These are phyloP conservation scores for Enteromius fasciolatus DNA, from an alignment of 2,797 vertebrate species.

Conservation along the genomic window DNA sequence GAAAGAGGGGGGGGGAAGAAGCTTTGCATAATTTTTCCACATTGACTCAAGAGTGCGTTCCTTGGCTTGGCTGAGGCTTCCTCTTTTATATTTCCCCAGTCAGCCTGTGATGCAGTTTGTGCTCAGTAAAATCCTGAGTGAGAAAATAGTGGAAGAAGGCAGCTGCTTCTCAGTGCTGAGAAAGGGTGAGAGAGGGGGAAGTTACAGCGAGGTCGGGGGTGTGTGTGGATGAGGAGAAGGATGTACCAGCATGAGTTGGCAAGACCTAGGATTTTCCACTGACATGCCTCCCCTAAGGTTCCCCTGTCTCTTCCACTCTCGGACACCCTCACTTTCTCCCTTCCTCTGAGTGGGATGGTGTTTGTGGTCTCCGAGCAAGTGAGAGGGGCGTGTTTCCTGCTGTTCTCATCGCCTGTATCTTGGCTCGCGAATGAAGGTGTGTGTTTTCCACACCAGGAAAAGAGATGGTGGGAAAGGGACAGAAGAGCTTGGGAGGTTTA, in stretches of 20 bases:
- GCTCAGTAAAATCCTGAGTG: slow-evolving; percentile 33
- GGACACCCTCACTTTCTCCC: slow-evolving; percentile 40
- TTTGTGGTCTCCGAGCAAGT: background rate
- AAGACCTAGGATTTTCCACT: slow-evolving; percentile 79
- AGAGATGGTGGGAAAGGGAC: slow-evolving; percentile 39
- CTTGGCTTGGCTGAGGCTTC: slow-evolving; percentile 34
- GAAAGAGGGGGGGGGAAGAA: background rate
- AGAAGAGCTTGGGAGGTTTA: slow-evolving; percentile 32
- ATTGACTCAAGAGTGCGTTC: slow-evolving; percentile 42
- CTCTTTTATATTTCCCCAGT: slow-evolving; percentile 42
- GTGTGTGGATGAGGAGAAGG: slow-evolving; percentile 77
- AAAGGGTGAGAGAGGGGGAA: slow-evolving; percentile 29
- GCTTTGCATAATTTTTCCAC: slow-evolving; percentile 51
- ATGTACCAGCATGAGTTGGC: slow-evolving; percentile 83
- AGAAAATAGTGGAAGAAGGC: slow-evolving; percentile 56
- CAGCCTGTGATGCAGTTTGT: slow-evolving; percentile 30
- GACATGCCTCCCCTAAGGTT: slow-evolving; percentile 71
- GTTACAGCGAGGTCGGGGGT: slow-evolving; percentile 53
- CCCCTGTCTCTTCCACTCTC: slow-evolving; percentile 45
- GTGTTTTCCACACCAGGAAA: slow-evolving; percentile 69
- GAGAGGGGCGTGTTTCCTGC: slow-evolving; percentile 75
- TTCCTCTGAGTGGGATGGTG: slow-evolving; percentile 62
- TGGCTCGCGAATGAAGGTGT: slow-evolving; percentile 73
- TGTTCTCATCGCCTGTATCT: slow-evolving; percentile 78
- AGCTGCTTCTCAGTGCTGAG: slow-evolving; percentile 55